phyloP scores from a whole-genome alignment of 2,797 vertebrate species.

The Acanthurus leucopareius region DNA sequence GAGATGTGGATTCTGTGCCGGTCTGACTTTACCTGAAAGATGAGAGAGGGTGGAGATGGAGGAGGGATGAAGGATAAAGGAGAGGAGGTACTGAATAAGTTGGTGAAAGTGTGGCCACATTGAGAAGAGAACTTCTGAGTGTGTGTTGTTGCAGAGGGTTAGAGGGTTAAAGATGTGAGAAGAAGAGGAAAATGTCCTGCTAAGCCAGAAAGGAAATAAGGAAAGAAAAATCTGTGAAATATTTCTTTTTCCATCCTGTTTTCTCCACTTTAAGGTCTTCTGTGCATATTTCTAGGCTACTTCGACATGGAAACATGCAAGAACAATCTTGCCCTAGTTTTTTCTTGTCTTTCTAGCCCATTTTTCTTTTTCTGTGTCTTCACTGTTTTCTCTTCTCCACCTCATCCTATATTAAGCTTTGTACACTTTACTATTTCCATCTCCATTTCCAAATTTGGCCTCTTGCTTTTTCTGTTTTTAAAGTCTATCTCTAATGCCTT shows the following conservation, averaged over 20 bases:
- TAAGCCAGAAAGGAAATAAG: slow-evolving; percentile 4
- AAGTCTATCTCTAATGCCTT: slow-evolving; percentile 1
- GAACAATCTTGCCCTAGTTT: slow-evolving; percentile 48
- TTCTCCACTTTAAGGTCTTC: slow-evolving; percentile 24
- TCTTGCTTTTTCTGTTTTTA: slow-evolving; percentile 11
- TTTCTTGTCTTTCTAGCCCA: slow-evolving; percentile 9
- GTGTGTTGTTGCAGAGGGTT: slow-evolving; percentile 19
- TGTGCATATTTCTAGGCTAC: slow-evolving; percentile 33
- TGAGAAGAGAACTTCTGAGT: slow-evolving; percentile 34
- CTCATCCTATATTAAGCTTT: slow-evolving; percentile 8
- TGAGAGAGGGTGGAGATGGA: slow-evolving; percentile 71
- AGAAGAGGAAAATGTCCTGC: slow-evolving; percentile 26
- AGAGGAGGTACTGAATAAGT: slow-evolving; percentile 59
- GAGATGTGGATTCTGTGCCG: slow-evolving; percentile 49
- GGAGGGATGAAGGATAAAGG: slow-evolving; percentile 57
- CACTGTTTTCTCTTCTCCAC: slow-evolving; percentile 10
- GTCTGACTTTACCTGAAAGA: slow-evolving; percentile 70
- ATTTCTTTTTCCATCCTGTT: slow-evolving; percentile 3
- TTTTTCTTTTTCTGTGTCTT: slow-evolving; percentile 32
- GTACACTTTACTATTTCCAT: slow-evolving; percentile 13
- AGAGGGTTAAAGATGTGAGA: slow-evolving; percentile 21
- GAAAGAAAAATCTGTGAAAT: slow-evolving; percentile 3
- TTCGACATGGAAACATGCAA: slow-evolving; percentile 31
- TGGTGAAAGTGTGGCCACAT: slow-evolving; percentile 28
- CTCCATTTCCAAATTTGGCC: slow-evolving; percentile 1